These are phyloP conservation scores for Drosophila bunnanda DNA, from an alignment of 2,888 invertebrate species.

Conservation along the genomic window DNA sequence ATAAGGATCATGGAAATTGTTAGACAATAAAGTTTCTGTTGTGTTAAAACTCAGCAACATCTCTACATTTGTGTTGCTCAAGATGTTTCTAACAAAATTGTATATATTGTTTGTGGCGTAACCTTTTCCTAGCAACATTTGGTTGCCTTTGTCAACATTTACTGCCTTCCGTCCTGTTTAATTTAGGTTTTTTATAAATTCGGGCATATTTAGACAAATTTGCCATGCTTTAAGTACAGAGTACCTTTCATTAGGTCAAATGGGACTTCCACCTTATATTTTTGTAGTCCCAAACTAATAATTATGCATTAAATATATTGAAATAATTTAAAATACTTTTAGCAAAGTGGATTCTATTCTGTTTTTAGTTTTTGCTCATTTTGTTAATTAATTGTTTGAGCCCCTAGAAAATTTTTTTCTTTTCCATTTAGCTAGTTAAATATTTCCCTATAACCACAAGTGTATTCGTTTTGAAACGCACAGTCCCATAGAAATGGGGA, in stretches of 20 bases:
- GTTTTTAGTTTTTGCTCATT: too few species aligned
- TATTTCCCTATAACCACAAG: not conserved
- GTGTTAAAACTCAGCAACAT: not conserved
- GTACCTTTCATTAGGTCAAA: too few species aligned
- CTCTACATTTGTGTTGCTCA: not conserved
- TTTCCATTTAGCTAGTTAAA: not conserved
- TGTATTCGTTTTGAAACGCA: slow-evolving; percentile 3
- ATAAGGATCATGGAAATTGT: not conserved
- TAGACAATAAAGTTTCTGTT: not conserved
- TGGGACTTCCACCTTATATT: too few species aligned
- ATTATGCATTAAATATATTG: too few species aligned
- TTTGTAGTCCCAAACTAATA: too few species aligned
- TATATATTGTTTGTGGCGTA: not conserved
- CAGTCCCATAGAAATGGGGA: not conserved
- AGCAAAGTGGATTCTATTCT: too few species aligned
- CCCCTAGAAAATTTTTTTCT: too few species aligned
- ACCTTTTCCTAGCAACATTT: not conserved
- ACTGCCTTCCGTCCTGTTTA: not conserved
- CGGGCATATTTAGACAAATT: not conserved
- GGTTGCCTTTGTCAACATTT: too few species aligned
- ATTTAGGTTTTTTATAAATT: not conserved
- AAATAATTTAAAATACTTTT: too few species aligned
- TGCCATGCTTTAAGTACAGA: too few species aligned
- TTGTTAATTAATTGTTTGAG: too few species aligned
- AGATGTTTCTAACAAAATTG: not conserved